Conservation (phyloP, 2,113 vertebrate species). For the Sitta europaea region DNA sequence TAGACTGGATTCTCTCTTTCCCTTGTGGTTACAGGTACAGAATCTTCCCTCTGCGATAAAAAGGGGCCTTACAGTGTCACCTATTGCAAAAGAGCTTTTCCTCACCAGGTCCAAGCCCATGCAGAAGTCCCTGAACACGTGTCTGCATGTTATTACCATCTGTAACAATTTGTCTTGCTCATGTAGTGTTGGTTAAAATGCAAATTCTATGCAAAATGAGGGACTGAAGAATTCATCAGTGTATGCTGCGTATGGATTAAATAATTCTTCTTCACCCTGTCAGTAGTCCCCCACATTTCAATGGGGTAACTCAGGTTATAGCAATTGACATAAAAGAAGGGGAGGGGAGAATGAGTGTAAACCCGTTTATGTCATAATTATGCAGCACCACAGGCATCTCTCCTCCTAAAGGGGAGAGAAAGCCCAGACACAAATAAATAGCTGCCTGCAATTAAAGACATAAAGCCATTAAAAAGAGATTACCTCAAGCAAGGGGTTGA, state of each 20-base stretch:
- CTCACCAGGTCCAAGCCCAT: not conserved
- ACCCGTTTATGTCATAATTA: not conserved
- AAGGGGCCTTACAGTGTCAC: not conserved
- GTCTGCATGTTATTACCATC: not conserved
- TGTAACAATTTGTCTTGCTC: not conserved
- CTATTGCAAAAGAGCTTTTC: not conserved
- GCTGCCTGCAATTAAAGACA: not conserved
- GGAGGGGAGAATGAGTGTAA: not conserved
- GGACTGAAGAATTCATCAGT: not conserved
- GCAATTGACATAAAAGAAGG: not conserved
- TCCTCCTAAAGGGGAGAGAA: not conserved
- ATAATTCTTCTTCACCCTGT: not conserved
- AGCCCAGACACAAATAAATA: not conserved
- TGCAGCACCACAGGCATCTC: not conserved
- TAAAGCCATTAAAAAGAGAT: not conserved
- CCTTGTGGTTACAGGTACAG: not conserved
- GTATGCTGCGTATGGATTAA: not conserved
- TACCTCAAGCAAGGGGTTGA: not conserved
- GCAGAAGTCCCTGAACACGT: not conserved
- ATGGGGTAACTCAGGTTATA: not conserved
- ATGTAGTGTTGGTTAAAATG: not conserved
- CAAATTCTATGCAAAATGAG: not conserved
- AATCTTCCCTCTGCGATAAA: not conserved
- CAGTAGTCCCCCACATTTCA: not conserved
- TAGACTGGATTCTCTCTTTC: not conserved